Evolutionary conservation across 2,888 invertebrate species (phyloP).

Genomic region (Ophonus ardosiacus): DNA sequence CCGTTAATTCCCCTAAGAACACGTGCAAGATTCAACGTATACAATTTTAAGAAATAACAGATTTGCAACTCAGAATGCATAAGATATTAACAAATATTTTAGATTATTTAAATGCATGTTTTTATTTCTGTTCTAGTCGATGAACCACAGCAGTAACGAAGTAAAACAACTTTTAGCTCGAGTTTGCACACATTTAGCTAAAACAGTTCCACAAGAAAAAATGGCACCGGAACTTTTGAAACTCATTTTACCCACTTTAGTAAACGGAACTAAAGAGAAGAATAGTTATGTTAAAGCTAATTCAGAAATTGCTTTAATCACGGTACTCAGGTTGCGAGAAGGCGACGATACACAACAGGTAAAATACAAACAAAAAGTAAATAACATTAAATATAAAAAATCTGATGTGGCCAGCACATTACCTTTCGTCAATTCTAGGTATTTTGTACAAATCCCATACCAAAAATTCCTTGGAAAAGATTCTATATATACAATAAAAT

Average conservation of each 20-base stretch:
- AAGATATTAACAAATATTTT: not conserved
- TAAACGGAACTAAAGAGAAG: conserved; percentile 99
- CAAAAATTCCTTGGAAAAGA: too few species aligned
- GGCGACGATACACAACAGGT: conserved; percentile 87
- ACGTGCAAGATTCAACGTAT: too few species aligned
- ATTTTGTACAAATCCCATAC: too few species aligned
- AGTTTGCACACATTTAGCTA: conserved; percentile 86
- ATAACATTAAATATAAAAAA: not conserved
- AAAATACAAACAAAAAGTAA: conserved; percentile 65
- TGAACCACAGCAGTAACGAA: conserved; percentile 96
- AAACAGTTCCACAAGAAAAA: conserved; percentile 79
- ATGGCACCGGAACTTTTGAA: conserved; percentile 85
- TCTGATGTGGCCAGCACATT: too few species aligned
- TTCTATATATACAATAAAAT: too few species aligned
- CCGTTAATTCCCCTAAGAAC: too few species aligned
- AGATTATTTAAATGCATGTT: not conserved
- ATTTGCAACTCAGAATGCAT: too few species aligned
- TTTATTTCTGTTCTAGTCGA: conserved; percentile 78
- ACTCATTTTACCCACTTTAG: conserved; percentile 91
- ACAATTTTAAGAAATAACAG: too few species aligned
- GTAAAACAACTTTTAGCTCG: conserved; percentile 94
- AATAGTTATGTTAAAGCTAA: conserved; percentile 96
- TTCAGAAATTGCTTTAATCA: conserved; percentile 94
- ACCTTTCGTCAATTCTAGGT: too few species aligned
- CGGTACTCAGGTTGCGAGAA: conserved; percentile 87